These are phyloP conservation scores for Limulus polyphemus DNA, from an alignment of 2,888 invertebrate species.

Conservation along the genomic window DNA sequence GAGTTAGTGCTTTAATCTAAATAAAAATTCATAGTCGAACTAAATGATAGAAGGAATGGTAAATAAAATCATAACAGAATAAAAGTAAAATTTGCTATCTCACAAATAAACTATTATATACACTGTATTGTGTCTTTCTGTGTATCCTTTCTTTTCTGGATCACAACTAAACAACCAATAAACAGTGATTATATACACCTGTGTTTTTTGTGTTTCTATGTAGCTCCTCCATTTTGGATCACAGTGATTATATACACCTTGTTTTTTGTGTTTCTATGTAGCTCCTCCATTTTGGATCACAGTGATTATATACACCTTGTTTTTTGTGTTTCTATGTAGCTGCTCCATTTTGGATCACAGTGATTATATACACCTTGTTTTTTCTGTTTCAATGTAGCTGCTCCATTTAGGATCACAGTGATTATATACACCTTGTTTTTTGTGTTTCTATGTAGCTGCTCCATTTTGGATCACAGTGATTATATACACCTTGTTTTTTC, in stretches of 20 bases:
- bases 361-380: too few species aligned
- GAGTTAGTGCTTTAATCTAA: too few species aligned
- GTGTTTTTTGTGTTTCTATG: slow-evolving; percentile 32
- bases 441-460: slow-evolving; percentile 35
- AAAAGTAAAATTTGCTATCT: background rate
- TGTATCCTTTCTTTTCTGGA: too few species aligned
- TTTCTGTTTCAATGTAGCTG: too few species aligned
- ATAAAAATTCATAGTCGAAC: too few species aligned
- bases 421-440: slow-evolving; percentile 35
- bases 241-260: too few species aligned
- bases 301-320: too few species aligned
- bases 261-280: too few species aligned
- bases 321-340: slow-evolving; percentile 36
- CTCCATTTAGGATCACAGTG: too few species aligned
- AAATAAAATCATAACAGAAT: background rate
- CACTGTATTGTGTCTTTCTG: too few species aligned
- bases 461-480: slow-evolving; percentile 84
- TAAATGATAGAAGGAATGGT: background rate
- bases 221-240: slow-evolving; percentile 67
- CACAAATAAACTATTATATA: background rate
- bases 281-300: too few species aligned
- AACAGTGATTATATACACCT: slow-evolving; percentile 20
- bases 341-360: slow-evolving; percentile 72
- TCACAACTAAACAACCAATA: background rate
- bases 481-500: slow-evolving; percentile 32